phyloP scores from a whole-genome alignment of 2,113 vertebrate genomes.

The Spea multiplicata region DNA sequence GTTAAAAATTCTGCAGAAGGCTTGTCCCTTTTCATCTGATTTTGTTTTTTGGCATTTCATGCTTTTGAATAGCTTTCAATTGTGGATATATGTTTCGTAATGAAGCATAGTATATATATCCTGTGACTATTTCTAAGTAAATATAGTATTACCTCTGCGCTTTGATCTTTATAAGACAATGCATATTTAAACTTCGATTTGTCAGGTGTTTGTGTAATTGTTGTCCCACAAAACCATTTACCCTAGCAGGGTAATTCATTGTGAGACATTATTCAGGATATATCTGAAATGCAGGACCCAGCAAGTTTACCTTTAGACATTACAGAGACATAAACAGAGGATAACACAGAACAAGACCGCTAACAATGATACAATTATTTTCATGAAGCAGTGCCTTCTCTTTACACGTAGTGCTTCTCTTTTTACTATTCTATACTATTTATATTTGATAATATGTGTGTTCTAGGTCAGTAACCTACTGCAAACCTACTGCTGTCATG shows the following conservation, averaged over 20 bases:
- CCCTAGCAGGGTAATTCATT: background rate
- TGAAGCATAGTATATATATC: slow-evolving; percentile 4
- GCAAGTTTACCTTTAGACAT: background rate
- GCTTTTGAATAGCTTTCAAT: slow-evolving; percentile 9
- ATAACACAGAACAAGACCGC: background rate
- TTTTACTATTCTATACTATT: too few relatives aligned
- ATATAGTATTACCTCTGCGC: background rate
- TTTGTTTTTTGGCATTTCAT: background rate
- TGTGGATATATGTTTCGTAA: slow-evolving; percentile 6
- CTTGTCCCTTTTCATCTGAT: background rate
- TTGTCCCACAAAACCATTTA: background rate
- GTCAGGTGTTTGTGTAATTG: background rate
- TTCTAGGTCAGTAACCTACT: too few relatives aligned
- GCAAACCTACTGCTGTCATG: too few relatives aligned
- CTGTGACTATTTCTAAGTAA: background rate
- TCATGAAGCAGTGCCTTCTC: too few relatives aligned
- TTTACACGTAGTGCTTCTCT: too few relatives aligned
- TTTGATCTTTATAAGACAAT: slow-evolving; percentile 10
- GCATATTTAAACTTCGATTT: background rate
- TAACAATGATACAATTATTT: background rate
- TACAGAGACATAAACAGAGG: background rate
- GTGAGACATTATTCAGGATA: background rate
- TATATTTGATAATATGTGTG: too few relatives aligned
- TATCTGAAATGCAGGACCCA: background rate
- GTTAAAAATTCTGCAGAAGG: background rate